Evolutionary conservation across 2,797 vertebrate genomes (phyloP).

Genomic region (Anas bahamensis): DNA sequence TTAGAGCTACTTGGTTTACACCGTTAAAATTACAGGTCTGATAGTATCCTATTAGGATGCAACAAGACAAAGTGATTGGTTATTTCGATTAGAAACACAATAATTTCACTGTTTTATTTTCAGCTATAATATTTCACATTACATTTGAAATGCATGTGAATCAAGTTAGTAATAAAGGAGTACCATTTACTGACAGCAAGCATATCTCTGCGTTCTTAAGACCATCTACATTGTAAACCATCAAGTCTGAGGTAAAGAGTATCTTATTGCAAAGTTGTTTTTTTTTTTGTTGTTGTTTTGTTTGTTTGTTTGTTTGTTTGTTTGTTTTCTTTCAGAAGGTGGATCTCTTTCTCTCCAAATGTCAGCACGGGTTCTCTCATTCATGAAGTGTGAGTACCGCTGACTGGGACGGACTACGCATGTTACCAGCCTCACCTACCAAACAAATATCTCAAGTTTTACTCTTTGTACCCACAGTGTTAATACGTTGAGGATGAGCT

Average conservation of each 20-base stretch:
- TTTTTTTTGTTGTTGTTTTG: too few relatives aligned
- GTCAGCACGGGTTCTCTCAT: not conserved
- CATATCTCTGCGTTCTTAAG: not conserved
- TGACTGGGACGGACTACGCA: not conserved
- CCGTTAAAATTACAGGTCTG: not conserved
- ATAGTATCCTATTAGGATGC: not conserved
- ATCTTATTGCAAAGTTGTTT: not conserved
- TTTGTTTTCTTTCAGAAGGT: not conserved
- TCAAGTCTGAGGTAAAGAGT: not conserved
- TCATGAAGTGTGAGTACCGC: not conserved
- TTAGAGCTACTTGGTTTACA: not conserved
- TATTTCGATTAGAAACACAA: not conserved
- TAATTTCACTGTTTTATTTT: not conserved
- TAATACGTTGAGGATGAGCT: not conserved
- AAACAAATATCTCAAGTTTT: not conserved
- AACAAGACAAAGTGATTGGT: not conserved
- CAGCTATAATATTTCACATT: not conserved
- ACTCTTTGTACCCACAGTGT: not conserved
- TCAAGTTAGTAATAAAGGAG: not conserved
- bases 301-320: too few relatives aligned
- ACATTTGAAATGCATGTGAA: not conserved
- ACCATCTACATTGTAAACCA: not conserved
- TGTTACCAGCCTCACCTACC: not conserved
- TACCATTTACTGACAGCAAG: not conserved
- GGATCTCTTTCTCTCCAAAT: not conserved